Percentiles rank a stretch among this genome's conserved stretches.
Conservation (phyloP, 2,797 vertebrate genomes). For the Rallus crepitans region DNA sequence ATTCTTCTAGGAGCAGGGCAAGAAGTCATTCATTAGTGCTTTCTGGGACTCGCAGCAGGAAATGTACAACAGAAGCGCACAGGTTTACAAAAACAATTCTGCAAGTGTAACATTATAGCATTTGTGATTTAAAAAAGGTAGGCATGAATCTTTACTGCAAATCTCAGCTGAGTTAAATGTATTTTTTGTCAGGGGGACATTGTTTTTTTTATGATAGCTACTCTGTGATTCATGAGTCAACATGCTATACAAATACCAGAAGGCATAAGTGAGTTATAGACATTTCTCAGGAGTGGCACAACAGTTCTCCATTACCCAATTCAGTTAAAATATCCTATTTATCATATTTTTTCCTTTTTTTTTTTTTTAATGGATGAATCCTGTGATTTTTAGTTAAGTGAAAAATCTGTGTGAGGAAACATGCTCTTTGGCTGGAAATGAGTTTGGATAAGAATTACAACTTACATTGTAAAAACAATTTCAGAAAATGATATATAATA, state of each 20-base stretch:
- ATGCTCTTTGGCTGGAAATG: constrained; percentile 14
- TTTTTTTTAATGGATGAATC: constrained; percentile 18
- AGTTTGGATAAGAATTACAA: constrained; percentile 41
- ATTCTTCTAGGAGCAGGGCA: not conserved
- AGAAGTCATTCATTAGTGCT: not conserved
- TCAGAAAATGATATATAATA: constrained; percentile 24
- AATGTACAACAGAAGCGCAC: not conserved
- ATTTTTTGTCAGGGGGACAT: constrained; percentile 53
- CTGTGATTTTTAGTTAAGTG: constrained; percentile 46
- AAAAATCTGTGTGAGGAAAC: constrained; percentile 1
- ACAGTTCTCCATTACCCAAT: constrained; percentile 61
- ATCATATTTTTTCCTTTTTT: not conserved
- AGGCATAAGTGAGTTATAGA: constrained; percentile 69
- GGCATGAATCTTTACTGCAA: constrained; percentile 40
- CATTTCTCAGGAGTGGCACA: constrained; percentile 61
- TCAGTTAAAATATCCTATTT: constrained; percentile 69
- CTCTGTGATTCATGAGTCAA: constrained; percentile 69
- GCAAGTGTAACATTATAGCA: not conserved
- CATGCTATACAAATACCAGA: constrained; percentile 68
- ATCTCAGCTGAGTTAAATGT: constrained; percentile 46
- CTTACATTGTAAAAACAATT: not conserved
- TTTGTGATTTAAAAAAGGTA: constrained; percentile 46
- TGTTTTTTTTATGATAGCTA: constrained; percentile 60
- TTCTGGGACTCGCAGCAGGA: not conserved
- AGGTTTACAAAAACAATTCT: constrained; percentile 15